Conservation (phyloP, 2,113 vertebrate genomes). For the Nymphicus hollandicus region DNA sequence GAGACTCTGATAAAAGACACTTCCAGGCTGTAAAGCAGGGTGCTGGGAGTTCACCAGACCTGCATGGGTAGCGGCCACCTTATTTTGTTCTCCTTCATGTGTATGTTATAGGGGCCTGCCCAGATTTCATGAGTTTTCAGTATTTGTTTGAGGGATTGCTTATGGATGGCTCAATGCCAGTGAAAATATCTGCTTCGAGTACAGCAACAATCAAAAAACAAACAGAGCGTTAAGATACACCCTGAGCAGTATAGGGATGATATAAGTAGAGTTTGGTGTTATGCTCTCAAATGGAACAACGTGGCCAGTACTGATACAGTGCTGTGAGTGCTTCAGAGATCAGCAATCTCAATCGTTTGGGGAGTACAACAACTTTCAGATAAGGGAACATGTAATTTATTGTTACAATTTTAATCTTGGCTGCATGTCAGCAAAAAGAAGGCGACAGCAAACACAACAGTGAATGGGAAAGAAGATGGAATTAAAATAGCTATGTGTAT, state of each 20-base stretch:
- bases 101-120: neutral
- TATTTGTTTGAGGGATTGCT: slow-evolving; percentile 36
- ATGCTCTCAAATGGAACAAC: neutral
- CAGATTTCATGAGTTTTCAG: neutral
- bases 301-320: neutral
- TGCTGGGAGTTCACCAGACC: neutral
- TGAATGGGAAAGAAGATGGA: neutral
- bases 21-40: neutral
- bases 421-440: neutral
- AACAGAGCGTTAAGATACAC: neutral
- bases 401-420: neutral
- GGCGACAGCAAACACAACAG: neutral
- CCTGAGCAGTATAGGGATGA: neutral
- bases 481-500: neutral
- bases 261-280: neutral
- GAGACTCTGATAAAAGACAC: neutral
- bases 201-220: slow-evolving; percentile 31
- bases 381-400: neutral
- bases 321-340: neutral
- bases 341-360: neutral
- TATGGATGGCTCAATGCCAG: slow-evolving; percentile 5
- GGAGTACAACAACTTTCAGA: neutral
- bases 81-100: neutral
- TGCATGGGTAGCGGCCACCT: neutral
- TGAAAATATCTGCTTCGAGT: slow-evolving; percentile 22